A percentile compares a stretch with the other conserved stretches of the same genome.
phyloP scores from a whole-genome alignment of 2,797 vertebrate species.

The Benthosema pterotum region DNA sequence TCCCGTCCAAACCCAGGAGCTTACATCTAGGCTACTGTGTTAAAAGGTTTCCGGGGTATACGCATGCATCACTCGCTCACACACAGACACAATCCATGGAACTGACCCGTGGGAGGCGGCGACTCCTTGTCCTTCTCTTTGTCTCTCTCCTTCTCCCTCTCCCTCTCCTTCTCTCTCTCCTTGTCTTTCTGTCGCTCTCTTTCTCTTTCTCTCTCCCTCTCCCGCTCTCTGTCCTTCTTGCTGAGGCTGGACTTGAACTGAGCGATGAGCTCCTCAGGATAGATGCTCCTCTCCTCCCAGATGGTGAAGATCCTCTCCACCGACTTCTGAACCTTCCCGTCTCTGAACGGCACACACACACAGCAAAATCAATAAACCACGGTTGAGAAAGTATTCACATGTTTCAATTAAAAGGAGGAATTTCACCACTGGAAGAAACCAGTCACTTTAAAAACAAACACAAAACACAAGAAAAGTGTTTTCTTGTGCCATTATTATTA shows the following conservation, averaged over 20 bases:
- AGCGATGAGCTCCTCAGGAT: slow-evolving; percentile 90
- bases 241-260: slow-evolving; percentile 86
- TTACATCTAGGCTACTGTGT: too few species aligned
- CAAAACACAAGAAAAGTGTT: too few species aligned
- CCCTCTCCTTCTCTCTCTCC: slow-evolving; percentile 47
- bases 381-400: too few species aligned
- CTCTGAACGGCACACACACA: slow-evolving; percentile 75
- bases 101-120: slow-evolving; percentile 61
- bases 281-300: slow-evolving; percentile 97
- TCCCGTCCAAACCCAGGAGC: too few species aligned
- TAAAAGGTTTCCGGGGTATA: too few species aligned
- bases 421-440: too few species aligned
- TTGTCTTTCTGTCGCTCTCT: slow-evolving; percentile 27
- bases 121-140: slow-evolving; percentile 51
- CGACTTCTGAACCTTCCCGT: slow-evolving; percentile 91
- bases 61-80: too few species aligned
- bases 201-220: slow-evolving; percentile 62
- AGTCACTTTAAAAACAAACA: too few species aligned
- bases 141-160: slow-evolving; percentile 40
- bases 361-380: too few species aligned
- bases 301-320: slow-evolving; percentile 96
- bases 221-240: slow-evolving; percentile 79
- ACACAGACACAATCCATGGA: not conserved
- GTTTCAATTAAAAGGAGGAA: too few species aligned
- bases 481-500: too few species aligned